phyloP scores from a whole-genome alignment of 2,113 vertebrate species.

The Pangasianodon gigas region DNA sequence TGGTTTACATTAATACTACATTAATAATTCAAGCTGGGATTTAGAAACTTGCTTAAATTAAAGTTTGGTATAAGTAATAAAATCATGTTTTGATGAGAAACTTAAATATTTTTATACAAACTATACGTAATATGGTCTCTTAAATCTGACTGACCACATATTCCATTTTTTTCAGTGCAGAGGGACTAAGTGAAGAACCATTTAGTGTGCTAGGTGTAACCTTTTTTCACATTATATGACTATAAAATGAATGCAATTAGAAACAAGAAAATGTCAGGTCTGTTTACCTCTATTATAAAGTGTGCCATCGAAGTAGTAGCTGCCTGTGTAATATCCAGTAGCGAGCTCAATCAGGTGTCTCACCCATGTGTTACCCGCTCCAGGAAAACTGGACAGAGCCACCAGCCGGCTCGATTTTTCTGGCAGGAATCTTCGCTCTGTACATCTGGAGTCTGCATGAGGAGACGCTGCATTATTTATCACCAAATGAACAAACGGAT shows the following conservation, averaged over 20 bases:
- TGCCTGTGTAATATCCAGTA: constrained; percentile 85
- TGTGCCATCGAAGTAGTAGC: constrained; percentile 87
- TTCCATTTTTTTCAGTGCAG: background rate
- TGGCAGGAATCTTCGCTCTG: constrained; percentile 79
- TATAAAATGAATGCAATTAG: background rate
- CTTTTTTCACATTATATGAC: background rate
- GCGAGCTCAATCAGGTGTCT: constrained; percentile 85
- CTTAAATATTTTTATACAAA: no score
- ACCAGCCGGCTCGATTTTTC: constrained; percentile 80
- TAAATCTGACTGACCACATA: background rate
- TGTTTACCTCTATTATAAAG: constrained; percentile 85
- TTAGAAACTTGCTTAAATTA: background rate
- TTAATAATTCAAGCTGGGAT: background rate
- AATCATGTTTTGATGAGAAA: background rate
- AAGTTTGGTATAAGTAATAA: background rate
- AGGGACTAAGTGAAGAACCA: background rate
- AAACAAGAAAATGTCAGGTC: background rate
- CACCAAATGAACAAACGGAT: background rate
- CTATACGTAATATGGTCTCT: background rate
- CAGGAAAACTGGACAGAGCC: constrained; percentile 84
- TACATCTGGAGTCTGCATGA: constrained; percentile 82
- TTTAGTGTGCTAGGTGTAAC: background rate
- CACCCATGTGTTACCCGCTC: constrained; percentile 86
- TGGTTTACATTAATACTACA: background rate
- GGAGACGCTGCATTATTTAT: background rate